phyloP scores from a whole-genome alignment of 1,140 invertebrate genomes.

The Anastatus disparis region DNA sequence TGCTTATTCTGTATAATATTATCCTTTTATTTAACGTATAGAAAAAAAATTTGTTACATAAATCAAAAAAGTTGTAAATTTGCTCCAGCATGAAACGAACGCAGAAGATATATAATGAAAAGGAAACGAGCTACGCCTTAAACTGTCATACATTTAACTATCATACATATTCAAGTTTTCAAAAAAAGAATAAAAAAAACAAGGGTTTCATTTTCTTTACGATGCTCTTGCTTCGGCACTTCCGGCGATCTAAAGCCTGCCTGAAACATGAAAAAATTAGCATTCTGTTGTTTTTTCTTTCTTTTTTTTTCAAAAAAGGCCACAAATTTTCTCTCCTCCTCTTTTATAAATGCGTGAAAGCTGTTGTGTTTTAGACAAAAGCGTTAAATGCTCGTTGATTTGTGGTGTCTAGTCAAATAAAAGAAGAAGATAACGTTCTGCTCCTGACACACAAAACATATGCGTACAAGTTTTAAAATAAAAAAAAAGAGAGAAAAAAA shows the following conservation, averaged over 20 bases:
- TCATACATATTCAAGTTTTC: conserved; percentile 19
- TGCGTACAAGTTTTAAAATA: too few relatives aligned
- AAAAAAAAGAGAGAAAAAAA: too few relatives aligned
- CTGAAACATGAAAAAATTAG: conserved; percentile 14
- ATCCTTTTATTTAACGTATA: too few relatives aligned
- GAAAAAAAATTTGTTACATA: too few relatives aligned
- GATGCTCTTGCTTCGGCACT: not conserved
- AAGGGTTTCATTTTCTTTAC: conserved; percentile 6
- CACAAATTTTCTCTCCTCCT: not conserved
- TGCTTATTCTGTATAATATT: too few relatives aligned
- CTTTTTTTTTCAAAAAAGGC: not conserved
- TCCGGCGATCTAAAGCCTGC: not conserved
- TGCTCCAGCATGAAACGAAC: not conserved
- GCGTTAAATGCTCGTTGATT: conserved; percentile 16
- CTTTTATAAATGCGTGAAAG: too few relatives aligned
- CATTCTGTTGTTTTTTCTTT: too few relatives aligned
- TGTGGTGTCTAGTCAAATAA: not conserved
- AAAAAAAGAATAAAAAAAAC: too few relatives aligned
- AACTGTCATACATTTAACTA: not conserved
- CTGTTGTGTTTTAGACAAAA: not conserved
- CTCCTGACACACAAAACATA: too few relatives aligned
- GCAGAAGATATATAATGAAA: not conserved
- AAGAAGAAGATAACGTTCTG: not conserved
- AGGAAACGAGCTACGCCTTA: conserved; percentile 16
- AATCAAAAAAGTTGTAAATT: too few relatives aligned